Percentiles rank a stretch among this genome's conserved stretches.
phyloP scores from a whole-genome alignment of 2,888 invertebrate genomes.

The Chesias legatella region DNA sequence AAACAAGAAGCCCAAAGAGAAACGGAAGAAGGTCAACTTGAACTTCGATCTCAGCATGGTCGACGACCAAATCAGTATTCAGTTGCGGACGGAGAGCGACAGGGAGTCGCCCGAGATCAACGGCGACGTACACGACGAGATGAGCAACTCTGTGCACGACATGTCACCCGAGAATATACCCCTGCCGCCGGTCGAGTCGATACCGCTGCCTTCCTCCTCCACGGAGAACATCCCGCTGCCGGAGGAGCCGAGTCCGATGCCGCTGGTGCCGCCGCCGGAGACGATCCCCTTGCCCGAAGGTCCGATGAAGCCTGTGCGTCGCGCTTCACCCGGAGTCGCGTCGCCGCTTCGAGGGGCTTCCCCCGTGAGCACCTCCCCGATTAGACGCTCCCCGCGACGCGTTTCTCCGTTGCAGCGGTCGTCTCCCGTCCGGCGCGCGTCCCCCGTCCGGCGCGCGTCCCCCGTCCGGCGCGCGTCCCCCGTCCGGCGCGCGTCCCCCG shows the following conservation, averaged over 20 bases:
- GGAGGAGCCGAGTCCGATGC: conserved; percentile 56
- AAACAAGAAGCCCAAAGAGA: conserved; percentile 80
- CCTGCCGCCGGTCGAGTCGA: conserved; percentile 66
- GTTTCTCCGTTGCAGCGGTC: not conserved
- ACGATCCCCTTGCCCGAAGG: conserved; percentile 66
- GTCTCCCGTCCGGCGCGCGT: conserved; percentile 1
- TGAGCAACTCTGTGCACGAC: no score
- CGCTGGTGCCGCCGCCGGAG: conserved; percentile 54
- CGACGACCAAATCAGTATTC: conserved; percentile 75
- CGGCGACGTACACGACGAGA: conserved; percentile 61
- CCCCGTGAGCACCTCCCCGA: conserved; percentile 4
- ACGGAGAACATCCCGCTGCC: conserved; percentile 66
- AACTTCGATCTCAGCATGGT: conserved; percentile 78
- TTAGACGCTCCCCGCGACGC: conserved; percentile 3
- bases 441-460: conserved; percentile 3
- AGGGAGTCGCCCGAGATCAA: conserved; percentile 52
- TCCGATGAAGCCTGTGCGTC: conserved; percentile 40
- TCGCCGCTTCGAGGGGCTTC: conserved; percentile 1
- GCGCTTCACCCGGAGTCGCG: conserved; percentile 9
- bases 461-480: conserved; percentile 6
- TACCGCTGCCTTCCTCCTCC: conserved; percentile 56
- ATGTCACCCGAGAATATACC: conserved; percentile 69
- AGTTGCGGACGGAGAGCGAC: conserved; percentile 63
- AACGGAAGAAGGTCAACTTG: conserved; percentile 76
- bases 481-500: conserved; percentile 6